Evolutionary conservation across 2,113 vertebrate species (phyloP).

Genomic region (Colossoma macropomum): DNA sequence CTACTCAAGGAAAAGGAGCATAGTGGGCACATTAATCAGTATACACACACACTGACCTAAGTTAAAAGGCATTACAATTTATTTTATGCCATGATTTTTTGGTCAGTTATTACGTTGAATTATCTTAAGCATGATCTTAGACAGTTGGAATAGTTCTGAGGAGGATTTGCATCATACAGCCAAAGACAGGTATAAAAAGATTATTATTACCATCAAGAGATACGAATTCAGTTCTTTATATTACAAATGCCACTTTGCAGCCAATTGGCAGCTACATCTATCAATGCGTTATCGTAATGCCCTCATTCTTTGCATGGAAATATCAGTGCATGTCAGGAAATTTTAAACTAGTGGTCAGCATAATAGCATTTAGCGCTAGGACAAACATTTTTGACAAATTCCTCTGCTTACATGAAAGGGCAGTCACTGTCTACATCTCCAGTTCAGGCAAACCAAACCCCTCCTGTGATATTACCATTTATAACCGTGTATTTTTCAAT

Average conservation of each 20-base stretch:
- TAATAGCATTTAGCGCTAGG: conserved; percentile 3
- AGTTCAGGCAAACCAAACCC: background rate
- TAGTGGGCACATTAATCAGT: background rate
- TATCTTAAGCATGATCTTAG: background rate
- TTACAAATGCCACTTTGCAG: background rate
- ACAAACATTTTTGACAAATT: background rate
- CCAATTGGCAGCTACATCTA: background rate
- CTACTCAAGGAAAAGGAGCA: background rate
- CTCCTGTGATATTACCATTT: too few species aligned
- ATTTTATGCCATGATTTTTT: background rate
- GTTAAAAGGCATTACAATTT: background rate
- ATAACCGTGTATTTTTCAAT: background rate
- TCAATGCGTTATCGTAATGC: background rate
- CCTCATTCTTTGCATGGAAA: background rate
- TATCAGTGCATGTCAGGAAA: background rate
- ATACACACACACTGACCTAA: background rate
- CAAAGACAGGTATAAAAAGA: background rate
- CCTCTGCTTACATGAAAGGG: background rate
- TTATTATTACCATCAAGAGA: background rate
- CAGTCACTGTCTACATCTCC: background rate
- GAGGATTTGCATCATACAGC: background rate
- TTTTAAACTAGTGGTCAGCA: background rate
- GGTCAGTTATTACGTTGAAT: background rate
- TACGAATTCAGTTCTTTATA: background rate
- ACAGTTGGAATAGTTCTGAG: background rate